These are phyloP conservation scores for Bolborhynchus lineola DNA, from an alignment of 2,113 vertebrate genomes.

Conservation along the genomic window DNA sequence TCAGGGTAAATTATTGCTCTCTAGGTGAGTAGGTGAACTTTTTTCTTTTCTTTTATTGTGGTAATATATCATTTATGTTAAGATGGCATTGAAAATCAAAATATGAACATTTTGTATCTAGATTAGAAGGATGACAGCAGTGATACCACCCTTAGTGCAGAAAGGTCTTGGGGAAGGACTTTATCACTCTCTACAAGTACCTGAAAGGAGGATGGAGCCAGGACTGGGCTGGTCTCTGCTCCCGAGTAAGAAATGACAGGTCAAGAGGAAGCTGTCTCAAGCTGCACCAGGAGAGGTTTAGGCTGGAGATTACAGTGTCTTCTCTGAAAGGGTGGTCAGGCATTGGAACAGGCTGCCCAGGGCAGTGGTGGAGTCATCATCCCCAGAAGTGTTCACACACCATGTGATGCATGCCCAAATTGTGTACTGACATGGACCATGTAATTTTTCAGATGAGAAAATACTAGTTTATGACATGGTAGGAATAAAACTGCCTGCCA, in stretches of 20 bases:
- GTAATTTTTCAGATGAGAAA: not conserved
- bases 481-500: not conserved
- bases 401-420: not conserved
- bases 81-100: not conserved
- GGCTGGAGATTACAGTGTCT: not conserved
- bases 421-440: not conserved
- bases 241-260: not conserved
- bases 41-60: not conserved
- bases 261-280: not conserved
- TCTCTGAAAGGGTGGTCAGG: not conserved
- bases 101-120: not conserved
- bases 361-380: not conserved
- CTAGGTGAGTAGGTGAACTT: constrained; percentile 77
- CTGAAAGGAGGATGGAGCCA: not conserved
- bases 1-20: constrained; percentile 87
- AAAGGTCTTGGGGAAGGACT: not conserved
- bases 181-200: not conserved
- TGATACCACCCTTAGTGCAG: not conserved
- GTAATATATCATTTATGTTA: not conserved
- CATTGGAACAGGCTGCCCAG: not conserved
- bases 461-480: not conserved
- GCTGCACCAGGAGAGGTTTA: not conserved
- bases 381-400: not conserved
- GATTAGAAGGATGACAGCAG: not conserved
- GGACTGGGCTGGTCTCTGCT: not conserved